Evolutionary conservation across 2,113 vertebrate species (phyloP).

Genomic region (Malurus melanocephalus): DNA sequence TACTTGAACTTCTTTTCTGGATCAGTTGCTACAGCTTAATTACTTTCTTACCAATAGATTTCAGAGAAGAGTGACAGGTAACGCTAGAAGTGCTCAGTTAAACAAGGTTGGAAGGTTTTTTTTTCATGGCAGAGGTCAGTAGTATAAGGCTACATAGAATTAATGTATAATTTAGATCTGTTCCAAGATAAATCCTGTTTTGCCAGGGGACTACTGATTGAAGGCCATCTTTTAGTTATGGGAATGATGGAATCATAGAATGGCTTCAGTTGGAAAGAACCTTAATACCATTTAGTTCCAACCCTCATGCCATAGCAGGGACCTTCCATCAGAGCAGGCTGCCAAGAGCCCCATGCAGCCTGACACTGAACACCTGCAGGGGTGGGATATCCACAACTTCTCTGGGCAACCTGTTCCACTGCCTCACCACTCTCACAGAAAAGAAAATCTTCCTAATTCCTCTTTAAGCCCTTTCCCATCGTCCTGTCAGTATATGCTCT

Average conservation of each 20-base stretch:
- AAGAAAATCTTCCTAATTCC: neutral
- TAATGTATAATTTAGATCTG: neutral
- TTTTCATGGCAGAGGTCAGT: neutral
- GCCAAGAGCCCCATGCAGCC: neutral
- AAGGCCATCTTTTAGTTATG: neutral
- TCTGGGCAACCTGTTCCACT: neutral
- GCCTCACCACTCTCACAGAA: neutral
- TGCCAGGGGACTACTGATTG: neutral
- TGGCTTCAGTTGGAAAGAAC: neutral
- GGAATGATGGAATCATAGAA: neutral
- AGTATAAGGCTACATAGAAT: neutral
- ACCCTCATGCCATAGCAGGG: neutral
- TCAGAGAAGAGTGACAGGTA: neutral
- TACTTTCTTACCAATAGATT: neutral
- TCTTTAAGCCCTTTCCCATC: neutral
- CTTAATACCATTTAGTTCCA: neutral
- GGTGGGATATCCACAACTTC: neutral
- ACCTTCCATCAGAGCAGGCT: neutral
- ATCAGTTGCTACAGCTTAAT: neutral
- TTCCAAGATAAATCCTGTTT: neutral
- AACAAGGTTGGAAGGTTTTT: neutral
- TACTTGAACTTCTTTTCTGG: neutral
- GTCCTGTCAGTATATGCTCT: neutral
- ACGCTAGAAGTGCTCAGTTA: neutral
- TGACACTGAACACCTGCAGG: neutral